These are phyloP conservation scores for Erynnis tages DNA, from an alignment of 2,888 invertebrate genomes.

Conservation along the genomic window DNA sequence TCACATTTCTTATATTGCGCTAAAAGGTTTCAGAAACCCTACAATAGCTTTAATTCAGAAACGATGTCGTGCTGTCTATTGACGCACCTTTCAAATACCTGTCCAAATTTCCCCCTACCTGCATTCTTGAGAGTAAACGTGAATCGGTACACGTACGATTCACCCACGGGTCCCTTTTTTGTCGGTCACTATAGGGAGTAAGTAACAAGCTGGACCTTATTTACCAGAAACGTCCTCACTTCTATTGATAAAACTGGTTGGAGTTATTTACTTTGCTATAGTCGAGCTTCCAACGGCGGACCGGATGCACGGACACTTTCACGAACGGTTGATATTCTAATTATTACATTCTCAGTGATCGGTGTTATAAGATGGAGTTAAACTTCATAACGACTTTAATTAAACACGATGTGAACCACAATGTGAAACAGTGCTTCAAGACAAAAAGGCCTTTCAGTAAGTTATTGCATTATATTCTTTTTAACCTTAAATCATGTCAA, in stretches of 20 bases:
- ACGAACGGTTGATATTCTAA: constrained; percentile 11
- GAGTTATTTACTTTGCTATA: constrained; percentile 56
- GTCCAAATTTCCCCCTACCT: constrained; percentile 9
- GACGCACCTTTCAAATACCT: neutral
- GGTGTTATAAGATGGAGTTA: constrained; percentile 60
- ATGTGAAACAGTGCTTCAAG: constrained; percentile 76
- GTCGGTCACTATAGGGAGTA: constrained; percentile 10
- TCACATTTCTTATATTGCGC: no score
- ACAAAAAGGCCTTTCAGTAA: constrained; percentile 74
- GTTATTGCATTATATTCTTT: constrained; percentile 36
- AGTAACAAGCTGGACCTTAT: constrained; percentile 36
- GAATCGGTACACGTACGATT: constrained; percentile 20
- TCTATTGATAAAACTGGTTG: constrained; percentile 55
- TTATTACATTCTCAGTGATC: constrained; percentile 16
- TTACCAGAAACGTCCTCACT: constrained; percentile 47
- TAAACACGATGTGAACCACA: constrained; percentile 76
- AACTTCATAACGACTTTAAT: constrained; percentile 70
- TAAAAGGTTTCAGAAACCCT: no score
- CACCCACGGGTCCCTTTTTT: constrained; percentile 16
- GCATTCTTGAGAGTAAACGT: constrained; percentile 8
- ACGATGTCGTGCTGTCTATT: no score
- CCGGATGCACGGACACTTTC: constrained; percentile 42
- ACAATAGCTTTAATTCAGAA: no score
- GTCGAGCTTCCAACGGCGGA: constrained; percentile 45
- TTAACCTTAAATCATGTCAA: neutral